Conservation (phyloP, 2,113 vertebrate species). For the Grantiella picta region DNA sequence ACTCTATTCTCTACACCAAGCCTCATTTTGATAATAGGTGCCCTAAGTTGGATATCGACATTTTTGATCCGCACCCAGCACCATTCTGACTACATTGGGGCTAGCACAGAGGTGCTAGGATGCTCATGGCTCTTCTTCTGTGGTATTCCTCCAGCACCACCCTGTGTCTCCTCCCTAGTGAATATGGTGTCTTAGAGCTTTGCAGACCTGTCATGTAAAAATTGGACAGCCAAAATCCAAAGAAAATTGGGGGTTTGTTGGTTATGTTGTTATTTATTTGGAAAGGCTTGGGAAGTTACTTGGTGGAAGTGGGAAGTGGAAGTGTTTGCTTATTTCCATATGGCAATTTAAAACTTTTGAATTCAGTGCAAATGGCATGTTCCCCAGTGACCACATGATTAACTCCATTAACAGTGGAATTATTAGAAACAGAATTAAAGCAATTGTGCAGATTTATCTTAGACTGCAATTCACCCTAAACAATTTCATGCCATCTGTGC, state of each 20-base stretch:
- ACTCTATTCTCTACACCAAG: neutral
- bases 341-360: neutral
- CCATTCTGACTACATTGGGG: fast-evolving
- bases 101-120: neutral
- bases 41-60: fast-evolving
- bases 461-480: neutral
- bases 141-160: neutral
- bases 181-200: neutral
- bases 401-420: neutral
- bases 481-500: neutral
- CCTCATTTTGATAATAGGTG: neutral
- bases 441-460: neutral
- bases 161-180: neutral
- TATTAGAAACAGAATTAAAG: neutral
- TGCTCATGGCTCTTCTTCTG: neutral
- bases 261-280: neutral
- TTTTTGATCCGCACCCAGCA: neutral
- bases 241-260: neutral
- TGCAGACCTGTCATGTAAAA: neutral
- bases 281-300: neutral
- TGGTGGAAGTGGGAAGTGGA: neutral
- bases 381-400: neutral
- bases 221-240: neutral
- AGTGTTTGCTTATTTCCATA: neutral
- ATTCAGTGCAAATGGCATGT: neutral